Evolutionary conservation across 2,797 vertebrate species (phyloP).

Genomic region (Myripristis murdjan): DNA sequence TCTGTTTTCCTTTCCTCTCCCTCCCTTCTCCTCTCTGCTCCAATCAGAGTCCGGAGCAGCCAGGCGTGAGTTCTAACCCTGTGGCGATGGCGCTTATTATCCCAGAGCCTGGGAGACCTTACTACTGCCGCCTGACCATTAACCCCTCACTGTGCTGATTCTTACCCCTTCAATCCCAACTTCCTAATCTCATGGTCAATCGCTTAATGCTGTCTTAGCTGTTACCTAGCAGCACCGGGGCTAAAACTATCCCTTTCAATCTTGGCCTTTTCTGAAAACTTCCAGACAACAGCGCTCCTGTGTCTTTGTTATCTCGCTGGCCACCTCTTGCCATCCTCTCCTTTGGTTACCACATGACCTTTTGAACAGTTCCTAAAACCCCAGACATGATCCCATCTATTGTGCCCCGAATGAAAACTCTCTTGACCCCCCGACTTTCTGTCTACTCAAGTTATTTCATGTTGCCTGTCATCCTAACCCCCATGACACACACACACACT

Average conservation of each 20-base stretch:
- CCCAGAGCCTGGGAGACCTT: slow-evolving; percentile 53
- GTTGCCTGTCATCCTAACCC: slow-evolving; percentile 39
- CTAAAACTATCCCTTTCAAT: slow-evolving; percentile 22
- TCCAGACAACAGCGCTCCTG: slow-evolving; percentile 4
- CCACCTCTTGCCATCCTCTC: background rate
- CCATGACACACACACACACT: slow-evolving; percentile 26
- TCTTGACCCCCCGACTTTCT: slow-evolving; percentile 40
- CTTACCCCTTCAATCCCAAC: slow-evolving; percentile 41
- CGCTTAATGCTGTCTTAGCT: slow-evolving; percentile 23
- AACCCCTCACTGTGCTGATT: slow-evolving; percentile 41
- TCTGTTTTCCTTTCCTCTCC: slow-evolving; percentile 34
- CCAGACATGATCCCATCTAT: slow-evolving; percentile 37
- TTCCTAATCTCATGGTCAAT: slow-evolving; percentile 37
- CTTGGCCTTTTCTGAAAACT: slow-evolving; percentile 18
- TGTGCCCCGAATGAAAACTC: slow-evolving; percentile 48
- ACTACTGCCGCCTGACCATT: slow-evolving; percentile 45
- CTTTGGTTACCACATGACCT: slow-evolving; percentile 22
- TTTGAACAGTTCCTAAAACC: slow-evolving; percentile 29
- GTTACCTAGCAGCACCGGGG: slow-evolving; percentile 24
- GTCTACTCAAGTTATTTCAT: slow-evolving; percentile 52
- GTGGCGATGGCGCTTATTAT: slow-evolving; percentile 71
- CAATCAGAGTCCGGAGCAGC: slow-evolving; percentile 56
- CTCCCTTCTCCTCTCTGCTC: slow-evolving; percentile 38
- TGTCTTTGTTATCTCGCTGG: background rate
- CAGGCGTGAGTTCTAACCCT: slow-evolving; percentile 65